Percentiles rank a stretch among this genome's conserved stretches.
phyloP scores from a whole-genome alignment of 1,140 invertebrate species.

The Meloidogyne floridensis region DNA sequence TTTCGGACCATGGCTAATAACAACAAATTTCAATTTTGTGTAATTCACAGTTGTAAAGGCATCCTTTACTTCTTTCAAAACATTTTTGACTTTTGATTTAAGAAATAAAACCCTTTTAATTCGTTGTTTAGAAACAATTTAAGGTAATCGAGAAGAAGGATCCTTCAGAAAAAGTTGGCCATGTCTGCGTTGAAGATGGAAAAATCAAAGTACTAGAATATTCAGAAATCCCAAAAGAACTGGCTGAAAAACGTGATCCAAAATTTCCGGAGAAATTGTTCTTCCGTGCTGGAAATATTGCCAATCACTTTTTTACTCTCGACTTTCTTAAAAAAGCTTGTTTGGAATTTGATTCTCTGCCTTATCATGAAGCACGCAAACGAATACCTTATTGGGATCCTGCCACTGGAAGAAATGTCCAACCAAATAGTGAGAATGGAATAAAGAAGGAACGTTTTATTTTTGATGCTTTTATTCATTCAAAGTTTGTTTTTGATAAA shows the following conservation, averaged over 20 bases:
- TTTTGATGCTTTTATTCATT: conserved; percentile 94
- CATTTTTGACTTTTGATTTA: too few relatives aligned
- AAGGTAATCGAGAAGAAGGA: conserved; percentile 85
- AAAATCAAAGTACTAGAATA: conserved; percentile 82
- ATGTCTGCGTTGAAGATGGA: conserved; percentile 71
- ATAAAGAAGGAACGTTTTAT: conserved; percentile 99
- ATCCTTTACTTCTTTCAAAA: too few relatives aligned
- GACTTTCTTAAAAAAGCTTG: conserved; percentile 76
- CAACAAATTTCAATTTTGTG: too few relatives aligned
- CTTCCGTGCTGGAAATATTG: conserved; percentile 94
- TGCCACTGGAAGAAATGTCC: conserved; percentile 73
- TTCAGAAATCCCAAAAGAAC: conserved; percentile 86
- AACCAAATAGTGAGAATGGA: conserved; percentile 83
- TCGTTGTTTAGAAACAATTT: neutral
- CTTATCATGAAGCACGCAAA: conserved; percentile 93
- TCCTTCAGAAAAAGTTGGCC: conserved; percentile 89
- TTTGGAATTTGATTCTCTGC: conserved; percentile 71
- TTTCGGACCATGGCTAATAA: too few relatives aligned
- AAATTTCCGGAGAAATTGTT: conserved; percentile 76
- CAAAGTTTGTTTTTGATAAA: conserved; percentile 70
- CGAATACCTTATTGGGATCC: conserved; percentile 86
- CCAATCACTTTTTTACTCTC: conserved; percentile 93
- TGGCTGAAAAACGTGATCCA: conserved; percentile 78
- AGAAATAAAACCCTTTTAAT: too few relatives aligned
- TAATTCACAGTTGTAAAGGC: too few relatives aligned